Conservation (phyloP, 2,888 invertebrate species). For the Meloe dianella region DNA sequence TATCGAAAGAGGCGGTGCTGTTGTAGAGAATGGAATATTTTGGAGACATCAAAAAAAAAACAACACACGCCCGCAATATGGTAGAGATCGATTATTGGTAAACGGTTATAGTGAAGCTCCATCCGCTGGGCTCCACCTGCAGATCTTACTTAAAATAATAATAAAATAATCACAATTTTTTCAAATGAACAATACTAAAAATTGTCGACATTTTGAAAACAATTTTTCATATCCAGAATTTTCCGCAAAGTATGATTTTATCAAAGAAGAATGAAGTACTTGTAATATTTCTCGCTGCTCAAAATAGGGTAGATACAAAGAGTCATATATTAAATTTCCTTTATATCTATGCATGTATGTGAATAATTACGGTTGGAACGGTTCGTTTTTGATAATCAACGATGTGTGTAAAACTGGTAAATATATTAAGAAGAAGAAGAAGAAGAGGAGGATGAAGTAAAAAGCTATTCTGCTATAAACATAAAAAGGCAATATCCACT, state of each 20-base stretch:
- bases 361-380: not conserved
- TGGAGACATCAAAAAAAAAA: conserved; percentile 43
- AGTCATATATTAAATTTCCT: not conserved
- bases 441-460: not conserved
- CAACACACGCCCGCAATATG: conserved; percentile 56
- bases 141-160: too few relatives aligned
- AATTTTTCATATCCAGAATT: not conserved
- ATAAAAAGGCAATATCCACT: conserved; percentile 45
- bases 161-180: too few relatives aligned
- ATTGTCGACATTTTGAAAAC: too few relatives aligned
- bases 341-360: not conserved
- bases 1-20: conserved; percentile 50
- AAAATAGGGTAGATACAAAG: not conserved
- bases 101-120: not conserved
- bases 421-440: not conserved
- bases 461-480: conserved; percentile 9
- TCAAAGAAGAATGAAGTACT: not conserved
- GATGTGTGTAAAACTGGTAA: not conserved
- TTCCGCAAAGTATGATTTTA: not conserved
- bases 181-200: too few relatives aligned
- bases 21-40: conserved; percentile 38
- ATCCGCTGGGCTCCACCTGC: conserved; percentile 3
- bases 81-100: conserved; percentile 38
- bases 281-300: not conserved
- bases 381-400: conserved; percentile 4